Evolutionary conservation across 1,140 invertebrate genomes (phyloP), one percentile per base, ranked within the genome.

Genomic region (Drosophila kanapiae): DNA sequence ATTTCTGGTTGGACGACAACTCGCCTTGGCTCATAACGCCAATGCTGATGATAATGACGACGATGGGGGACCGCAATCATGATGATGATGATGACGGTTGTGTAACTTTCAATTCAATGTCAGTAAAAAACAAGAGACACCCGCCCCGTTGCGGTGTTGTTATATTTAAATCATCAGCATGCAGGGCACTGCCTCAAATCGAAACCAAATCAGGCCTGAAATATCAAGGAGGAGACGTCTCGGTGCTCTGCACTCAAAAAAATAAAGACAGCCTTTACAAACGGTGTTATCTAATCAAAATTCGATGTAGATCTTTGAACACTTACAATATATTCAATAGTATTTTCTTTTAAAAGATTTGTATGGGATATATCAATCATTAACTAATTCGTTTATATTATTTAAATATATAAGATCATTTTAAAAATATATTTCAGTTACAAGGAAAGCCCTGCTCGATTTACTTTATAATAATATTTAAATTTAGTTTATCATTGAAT

Each of bases 61-160:
- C 18, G 23, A 54, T 38, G n/a, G 38, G 33, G 49, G 49, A 51
- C 49, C 29, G 49, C 48, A n/a, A 31, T 68, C 31, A 43, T 18
- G 16, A 67, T 49, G 29, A 69, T 40, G 57, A 35, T 43, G 37
- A 10, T 37, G 33, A 37, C 13, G 48, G 70, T 88, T 88, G 85
- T 90, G 85, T 88, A 88, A 88, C 85, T 81, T 70, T 82, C 86
- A 90, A 90, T 90, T 90, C 85, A 90, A 90, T 90, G 85, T 90
- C 85, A 90, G 85, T 80, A 65, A 40, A 82, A 27, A 49, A 43
- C 79, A 43, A 53, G 18, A 56, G 29, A 57, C 62, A 62, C 45
- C 43, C 56, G 49, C 38, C 38, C 11, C 49, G n/a, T 40, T 35
- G 14, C 40, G 53, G 23, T 31, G 27, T 45, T 38, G 48, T 56